Evolutionary conservation across 2,888 invertebrate genomes (phyloP), one percentile per base, ranked within the genome.

Genomic region (Tuta absoluta): DNA sequence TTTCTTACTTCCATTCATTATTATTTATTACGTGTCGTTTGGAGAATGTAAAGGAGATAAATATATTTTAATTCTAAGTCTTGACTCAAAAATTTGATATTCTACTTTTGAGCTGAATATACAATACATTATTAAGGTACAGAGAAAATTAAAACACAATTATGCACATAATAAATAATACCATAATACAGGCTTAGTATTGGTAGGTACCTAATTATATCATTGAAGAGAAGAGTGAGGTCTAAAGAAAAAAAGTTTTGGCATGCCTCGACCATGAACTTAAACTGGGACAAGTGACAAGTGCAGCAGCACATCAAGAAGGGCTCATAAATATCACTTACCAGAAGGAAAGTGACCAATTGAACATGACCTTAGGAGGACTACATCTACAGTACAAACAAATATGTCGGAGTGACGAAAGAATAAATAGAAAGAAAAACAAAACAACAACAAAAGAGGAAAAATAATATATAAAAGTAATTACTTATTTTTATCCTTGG

Each of bases 261-360:
- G 1, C 12, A 11, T 1, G 21, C 4, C 1, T 8, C 21, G 49
- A 79, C 89, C 89, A 71, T 91, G 89, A 91, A 89, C 89, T 74
- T 86, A 86, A 86, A 89, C 79, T 81, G 77, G 78, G 75, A 70
- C 83, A 84, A 89, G 49, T 49, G 49, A 45, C 45, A 19, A 53
- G 89, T 87, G 87, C 90, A 89, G 86, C 84, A 86, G 82, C 85
- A 86, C 84, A 84, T 82, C 82, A 83, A 69, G 67, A 76, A 77
- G 73, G 80, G 77, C 72, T 81, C 81, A 88, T 89, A 88, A 89
- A 89, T 88, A 81, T 85, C 84, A 89, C 82, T 89, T 88, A 88
- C 86, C 86, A 75, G 76, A 71, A 76, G 79, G 76, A 75, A 79
- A 72, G 74, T 74, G 78, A 78, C 86, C 86, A 86, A 75, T 73